Percentiles rank a stretch among this genome's conserved stretches.
These are phyloP conservation scores for Meles meles DNA, from an alignment of 2,113 vertebrate species.

Conservation along the genomic window DNA sequence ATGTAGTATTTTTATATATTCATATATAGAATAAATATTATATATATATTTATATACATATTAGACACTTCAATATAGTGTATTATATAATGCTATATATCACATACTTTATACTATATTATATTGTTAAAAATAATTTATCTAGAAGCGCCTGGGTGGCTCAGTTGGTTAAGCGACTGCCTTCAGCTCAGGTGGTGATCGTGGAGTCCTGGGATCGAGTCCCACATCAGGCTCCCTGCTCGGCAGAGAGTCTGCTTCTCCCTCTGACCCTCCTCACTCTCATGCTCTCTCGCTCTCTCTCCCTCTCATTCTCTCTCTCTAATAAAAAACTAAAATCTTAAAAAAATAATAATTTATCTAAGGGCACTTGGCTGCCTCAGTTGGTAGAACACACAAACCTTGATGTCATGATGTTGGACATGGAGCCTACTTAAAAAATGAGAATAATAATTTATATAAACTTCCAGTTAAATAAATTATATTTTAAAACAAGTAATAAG, in stretches of 20 bases:
- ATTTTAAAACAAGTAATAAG: no score
- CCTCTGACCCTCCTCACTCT: not conserved
- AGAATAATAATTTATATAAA: no score
- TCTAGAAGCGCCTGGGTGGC: not conserved
- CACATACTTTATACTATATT: no score
- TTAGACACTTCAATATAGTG: not conserved
- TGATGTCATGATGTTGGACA: no score
- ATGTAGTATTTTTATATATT: not conserved
- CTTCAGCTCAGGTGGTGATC: not conserved
- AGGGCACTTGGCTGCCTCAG: no score
- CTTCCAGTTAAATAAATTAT: no score
- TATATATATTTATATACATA: not conserved
- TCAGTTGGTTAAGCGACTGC: not conserved
- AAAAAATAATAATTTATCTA: no score
- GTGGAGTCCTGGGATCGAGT: not conserved
- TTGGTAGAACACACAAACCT: no score
- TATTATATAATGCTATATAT: not conserved
- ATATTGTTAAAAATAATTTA: not conserved
- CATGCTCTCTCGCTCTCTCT: no score
- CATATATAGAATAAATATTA: not conserved
- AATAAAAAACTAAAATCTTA: no score
- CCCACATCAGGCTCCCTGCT: not conserved
- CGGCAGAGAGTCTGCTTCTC: not conserved
- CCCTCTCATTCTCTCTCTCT: no score
- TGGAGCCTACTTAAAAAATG: no score